These are phyloP conservation scores for Campylorhamphus procurvoides DNA, from an alignment of 2,113 vertebrate species.

Conservation along the genomic window DNA sequence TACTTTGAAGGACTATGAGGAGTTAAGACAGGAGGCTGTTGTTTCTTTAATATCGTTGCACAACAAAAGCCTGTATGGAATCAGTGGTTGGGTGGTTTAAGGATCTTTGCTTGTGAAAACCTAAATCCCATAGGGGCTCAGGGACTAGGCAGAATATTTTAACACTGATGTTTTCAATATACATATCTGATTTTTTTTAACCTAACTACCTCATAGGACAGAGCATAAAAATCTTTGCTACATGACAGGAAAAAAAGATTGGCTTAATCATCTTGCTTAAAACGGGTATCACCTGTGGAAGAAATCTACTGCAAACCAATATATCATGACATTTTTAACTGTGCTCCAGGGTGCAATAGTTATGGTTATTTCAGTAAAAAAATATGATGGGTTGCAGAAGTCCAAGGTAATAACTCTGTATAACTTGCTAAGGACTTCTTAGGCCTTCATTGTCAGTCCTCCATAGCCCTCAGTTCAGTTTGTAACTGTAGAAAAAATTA, in stretches of 20 bases:
- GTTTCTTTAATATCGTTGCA: background rate
- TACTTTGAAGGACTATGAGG: background rate
- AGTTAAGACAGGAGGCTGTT: background rate
- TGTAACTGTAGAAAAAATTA: background rate
- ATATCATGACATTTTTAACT: background rate
- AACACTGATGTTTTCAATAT: background rate
- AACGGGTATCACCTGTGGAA: background rate
- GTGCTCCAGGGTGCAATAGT: background rate
- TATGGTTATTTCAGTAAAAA: conserved; percentile 12
- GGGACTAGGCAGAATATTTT: background rate
- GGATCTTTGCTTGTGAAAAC: background rate
- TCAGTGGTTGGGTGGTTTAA: background rate
- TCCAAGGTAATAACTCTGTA: background rate
- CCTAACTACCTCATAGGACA: background rate
- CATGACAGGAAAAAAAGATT: background rate
- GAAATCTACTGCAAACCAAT: background rate
- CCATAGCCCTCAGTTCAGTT: background rate
- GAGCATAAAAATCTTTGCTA: background rate
- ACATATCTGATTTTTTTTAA: background rate
- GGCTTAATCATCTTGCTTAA: background rate
- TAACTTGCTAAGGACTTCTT: conserved; percentile 7
- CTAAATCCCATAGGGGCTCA: background rate
- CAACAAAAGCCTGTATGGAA: background rate
- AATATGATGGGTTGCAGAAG: background rate
- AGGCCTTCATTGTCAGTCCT: background rate